Conservation (phyloP, 2,888 invertebrate species). For the Eristalinus sepulchralis region DNA sequence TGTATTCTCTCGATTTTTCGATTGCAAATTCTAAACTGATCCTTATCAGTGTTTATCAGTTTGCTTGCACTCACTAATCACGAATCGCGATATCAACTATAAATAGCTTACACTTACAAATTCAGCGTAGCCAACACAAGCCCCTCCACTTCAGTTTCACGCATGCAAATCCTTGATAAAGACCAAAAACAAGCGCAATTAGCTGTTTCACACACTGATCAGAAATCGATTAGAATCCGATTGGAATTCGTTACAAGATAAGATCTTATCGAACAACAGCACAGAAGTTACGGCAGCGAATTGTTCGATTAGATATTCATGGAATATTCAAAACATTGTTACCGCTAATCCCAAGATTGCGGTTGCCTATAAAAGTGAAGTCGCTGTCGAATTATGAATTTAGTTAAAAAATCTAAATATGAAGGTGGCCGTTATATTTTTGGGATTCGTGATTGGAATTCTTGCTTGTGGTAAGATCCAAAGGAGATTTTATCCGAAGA, state of each 20-base stretch:
- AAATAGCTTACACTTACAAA: background rate
- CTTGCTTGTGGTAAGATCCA: background rate
- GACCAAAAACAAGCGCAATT: background rate
- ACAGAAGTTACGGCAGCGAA: background rate
- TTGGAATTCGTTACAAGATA: background rate
- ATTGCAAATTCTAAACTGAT: background rate
- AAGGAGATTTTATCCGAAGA: background rate
- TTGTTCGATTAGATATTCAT: conserved; percentile 6
- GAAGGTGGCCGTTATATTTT: background rate
- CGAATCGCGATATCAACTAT: background rate
- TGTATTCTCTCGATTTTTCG: background rate
- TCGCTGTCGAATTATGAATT: background rate
- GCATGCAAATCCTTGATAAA: conserved; percentile 4
- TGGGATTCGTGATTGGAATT: background rate
- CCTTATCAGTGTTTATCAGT: background rate
- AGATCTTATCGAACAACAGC: background rate
- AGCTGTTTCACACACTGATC: background rate
- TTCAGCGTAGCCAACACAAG: background rate
- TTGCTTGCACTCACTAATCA: background rate
- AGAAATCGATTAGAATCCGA: background rate
- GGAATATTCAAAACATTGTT: background rate
- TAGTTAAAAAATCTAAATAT: background rate
- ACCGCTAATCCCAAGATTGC: background rate
- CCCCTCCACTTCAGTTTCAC: background rate
- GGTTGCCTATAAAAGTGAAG: conserved; percentile 4